phyloP scores from a whole-genome alignment of 1,140 invertebrate genomes.

The Drosophila miranda region DNA sequence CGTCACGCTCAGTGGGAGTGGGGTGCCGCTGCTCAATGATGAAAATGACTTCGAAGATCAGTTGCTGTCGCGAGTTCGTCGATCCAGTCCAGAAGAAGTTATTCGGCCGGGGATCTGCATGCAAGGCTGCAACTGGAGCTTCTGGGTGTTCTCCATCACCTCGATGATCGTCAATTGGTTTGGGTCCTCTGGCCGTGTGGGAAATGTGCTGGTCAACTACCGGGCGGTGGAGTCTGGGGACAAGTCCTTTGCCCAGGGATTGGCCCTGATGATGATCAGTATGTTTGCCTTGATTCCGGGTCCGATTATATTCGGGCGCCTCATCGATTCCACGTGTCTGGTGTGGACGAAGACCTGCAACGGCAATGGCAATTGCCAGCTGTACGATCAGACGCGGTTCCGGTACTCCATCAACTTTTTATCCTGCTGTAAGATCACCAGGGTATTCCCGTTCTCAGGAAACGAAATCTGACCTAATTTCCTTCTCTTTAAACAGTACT shows the following conservation, averaged over 20 bases:
- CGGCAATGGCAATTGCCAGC: constrained; percentile 86
- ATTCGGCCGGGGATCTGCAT: constrained; percentile 84
- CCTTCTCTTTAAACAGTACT: constrained; percentile 81
- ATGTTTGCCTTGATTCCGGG: constrained; percentile 87
- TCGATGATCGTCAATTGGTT: constrained; percentile 84
- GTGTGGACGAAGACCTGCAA: constrained; percentile 87
- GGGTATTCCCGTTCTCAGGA: neutral
- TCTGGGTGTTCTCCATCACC: constrained; percentile 83
- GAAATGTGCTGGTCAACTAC: constrained; percentile 86
- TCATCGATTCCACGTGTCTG: constrained; percentile 86
- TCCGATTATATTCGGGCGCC: constrained; percentile 86
- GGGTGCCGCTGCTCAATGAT: constrained; percentile 45
- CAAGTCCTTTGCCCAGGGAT: constrained; percentile 87
- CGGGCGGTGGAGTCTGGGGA: constrained; percentile 85
- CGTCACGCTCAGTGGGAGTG: neutral
- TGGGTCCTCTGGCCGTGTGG: constrained; percentile 85
- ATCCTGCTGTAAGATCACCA: constrained; percentile 83
- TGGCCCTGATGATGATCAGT: constrained; percentile 85
- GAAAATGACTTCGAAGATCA: constrained; percentile 34
- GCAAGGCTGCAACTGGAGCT: constrained; percentile 83
- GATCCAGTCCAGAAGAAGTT: constrained; percentile 43
- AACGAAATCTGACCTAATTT: neutral
- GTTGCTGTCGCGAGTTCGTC: constrained; percentile 23
- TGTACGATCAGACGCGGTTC: constrained; percentile 85
- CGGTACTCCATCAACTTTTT: constrained; percentile 85